Evolutionary conservation across 2,797 vertebrate genomes (phyloP), one percentile per base, ranked within the genome.

Genomic region (Coranthus polyacanthus): DNA sequence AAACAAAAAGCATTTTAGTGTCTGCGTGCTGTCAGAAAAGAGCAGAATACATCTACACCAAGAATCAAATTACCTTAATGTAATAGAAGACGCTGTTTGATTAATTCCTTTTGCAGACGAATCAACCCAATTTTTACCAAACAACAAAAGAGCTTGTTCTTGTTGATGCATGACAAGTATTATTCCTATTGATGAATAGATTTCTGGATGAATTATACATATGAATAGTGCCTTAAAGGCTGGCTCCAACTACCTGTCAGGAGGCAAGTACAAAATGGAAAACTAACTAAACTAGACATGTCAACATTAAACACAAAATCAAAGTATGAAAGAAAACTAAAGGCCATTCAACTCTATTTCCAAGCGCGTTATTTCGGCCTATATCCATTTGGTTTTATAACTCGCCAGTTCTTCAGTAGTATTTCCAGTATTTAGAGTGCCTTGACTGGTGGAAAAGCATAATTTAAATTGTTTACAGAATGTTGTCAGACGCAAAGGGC

Each of bases 1-100:
- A 81, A 68, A 78, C 72, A 60, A 77, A 46, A 78, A 46, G 54
- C 44, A 70, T 71, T 55, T 72, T 62, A 85, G 61, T 56, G 78
- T 73, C 43, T 75, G 76, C 42, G 24, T 66, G 74, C 70, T 80
- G 78, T 83, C 63, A 79, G 65, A 34, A 42, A n/a, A 37, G 24
- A 56, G 55, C 0, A 58, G 16, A 50, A 52, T 2, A 16, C 26
- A 68, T 55, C 9, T 46, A 67, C 39, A 63, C 21, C 21, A 8
- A 49, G 6, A 56, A 36, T 67, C 45, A 49, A 41, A 68, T 53
- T 57, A 16, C 42, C 41, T 16, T 29, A 17, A 67, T n/a, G 26
- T 55, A 0, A 55, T 5, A 24, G 20, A 18, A 24, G 12, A 50
- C 17, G 20, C 42, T 16, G 18, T 47, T 9, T 18, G n/a, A 53